A percentile compares a stretch with the other conserved stretches of the same genome.
These are phyloP conservation scores for Phainopepla nitens DNA, from an alignment of 2,113 vertebrate species.

Conservation along the genomic window DNA sequence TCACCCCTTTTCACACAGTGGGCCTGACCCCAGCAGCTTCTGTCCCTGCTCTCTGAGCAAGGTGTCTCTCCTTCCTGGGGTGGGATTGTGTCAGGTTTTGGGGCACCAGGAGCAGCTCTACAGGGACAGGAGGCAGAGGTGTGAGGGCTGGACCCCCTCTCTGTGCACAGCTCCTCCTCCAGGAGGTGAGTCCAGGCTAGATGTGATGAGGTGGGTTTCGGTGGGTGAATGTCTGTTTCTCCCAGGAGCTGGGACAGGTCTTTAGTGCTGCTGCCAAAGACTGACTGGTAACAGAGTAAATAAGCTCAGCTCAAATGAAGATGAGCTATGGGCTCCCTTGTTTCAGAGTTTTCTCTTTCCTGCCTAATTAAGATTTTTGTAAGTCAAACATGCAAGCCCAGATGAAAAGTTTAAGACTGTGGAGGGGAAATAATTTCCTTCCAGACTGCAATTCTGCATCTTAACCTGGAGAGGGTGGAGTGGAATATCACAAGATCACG, in stretches of 20 bases:
- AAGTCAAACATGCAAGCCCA: background rate
- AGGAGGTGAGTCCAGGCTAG: background rate
- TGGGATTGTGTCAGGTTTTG: fast-evolving
- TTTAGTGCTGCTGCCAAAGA: background rate
- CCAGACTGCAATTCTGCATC: conserved; percentile 35
- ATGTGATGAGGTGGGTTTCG: background rate
- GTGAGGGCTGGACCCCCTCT: background rate
- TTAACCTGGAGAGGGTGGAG: conserved; percentile 71
- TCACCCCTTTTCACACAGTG: background rate
- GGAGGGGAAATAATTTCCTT: background rate
- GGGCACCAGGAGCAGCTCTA: background rate
- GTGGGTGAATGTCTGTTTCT: background rate
- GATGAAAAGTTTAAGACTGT: background rate
- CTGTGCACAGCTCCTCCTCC: background rate
- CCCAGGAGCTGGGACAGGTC: background rate
- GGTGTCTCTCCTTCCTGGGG: background rate
- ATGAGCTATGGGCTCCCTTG: fast-evolving
- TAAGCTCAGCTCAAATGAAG: background rate
- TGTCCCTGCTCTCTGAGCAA: background rate
- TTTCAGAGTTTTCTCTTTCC: background rate
- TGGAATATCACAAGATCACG: conserved; percentile 39
- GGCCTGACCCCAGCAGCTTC: background rate
- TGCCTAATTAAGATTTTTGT: background rate
- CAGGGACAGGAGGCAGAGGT: background rate
- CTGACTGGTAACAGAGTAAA: background rate